A percentile compares a stretch with the other conserved stretches of the same genome.
phyloP scores from a whole-genome alignment of 2,113 vertebrate species.

The Falcunculus frontatus region DNA sequence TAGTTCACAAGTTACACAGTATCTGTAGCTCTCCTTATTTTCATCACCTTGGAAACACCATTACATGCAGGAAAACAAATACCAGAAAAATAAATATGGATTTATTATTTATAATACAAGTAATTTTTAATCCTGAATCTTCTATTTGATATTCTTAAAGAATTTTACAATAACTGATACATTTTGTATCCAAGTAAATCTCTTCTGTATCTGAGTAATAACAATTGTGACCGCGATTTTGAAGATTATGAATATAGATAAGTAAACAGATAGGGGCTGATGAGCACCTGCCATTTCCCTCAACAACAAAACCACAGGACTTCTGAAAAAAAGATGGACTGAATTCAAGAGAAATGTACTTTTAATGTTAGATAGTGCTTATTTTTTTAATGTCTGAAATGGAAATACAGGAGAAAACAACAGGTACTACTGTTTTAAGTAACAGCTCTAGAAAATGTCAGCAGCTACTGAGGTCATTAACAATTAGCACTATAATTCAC shows the following conservation, averaged over 20 bases:
- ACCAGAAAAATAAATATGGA: not conserved
- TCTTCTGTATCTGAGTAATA: not conserved
- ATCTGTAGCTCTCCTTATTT: not conserved
- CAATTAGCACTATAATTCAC: not conserved
- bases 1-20: not conserved
- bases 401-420: not conserved
- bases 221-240: not conserved
- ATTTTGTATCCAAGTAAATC: not conserved
- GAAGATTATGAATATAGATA: not conserved
- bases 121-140: not conserved
- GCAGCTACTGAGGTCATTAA: not conserved
- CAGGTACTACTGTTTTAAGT: not conserved
- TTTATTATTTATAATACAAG: not conserved
- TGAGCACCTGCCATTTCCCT: not conserved
- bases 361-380: not conserved
- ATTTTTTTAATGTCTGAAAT: not conserved
- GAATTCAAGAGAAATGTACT: not conserved
- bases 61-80: constrained; percentile 8
- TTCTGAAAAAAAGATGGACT: not conserved
- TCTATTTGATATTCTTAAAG: not conserved
- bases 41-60: constrained; percentile 68
- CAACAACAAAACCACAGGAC: not conserved
- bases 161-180: not conserved
- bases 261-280: not conserved
- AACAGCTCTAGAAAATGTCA: not conserved